Evolutionary conservation across 2,797 vertebrate species (phyloP), one percentile per base, ranked within the genome.

Genomic region (Novumbra hubbsi): DNA sequence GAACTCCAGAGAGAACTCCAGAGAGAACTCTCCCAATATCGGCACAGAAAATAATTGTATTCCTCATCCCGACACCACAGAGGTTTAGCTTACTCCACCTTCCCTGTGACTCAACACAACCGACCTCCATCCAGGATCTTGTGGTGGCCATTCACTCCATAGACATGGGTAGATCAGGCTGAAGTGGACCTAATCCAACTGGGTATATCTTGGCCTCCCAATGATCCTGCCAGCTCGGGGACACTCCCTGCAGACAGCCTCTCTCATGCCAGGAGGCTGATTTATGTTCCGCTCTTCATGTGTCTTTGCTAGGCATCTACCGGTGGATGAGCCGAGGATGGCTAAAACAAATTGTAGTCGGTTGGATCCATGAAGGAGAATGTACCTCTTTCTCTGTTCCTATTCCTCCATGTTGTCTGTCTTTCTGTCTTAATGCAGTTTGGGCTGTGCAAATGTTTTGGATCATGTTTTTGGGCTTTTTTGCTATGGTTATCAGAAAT

Each of bases 381-480:
- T 34, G 63, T n/a, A 24, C 55, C 48, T 28, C 63, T n/a, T 63
- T n/a, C 28, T 5, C 28, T 30, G 15, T 34, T 60, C 19, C 49
- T 74, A 12, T 30, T 30, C 16, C 50, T 74, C 12, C 21, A 15
- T 16, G 27, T 49, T 63, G 67, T 81, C 73, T 78, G 21, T 60
- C 55, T 76, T 68, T 38, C 34, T 38, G 1, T 77, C 50, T 78
- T 65, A 79, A 24, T 74, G 73, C 50, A 55, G 76, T 79, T 76
- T 55, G 38, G 55, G 72, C 75, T 86, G 78, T 79, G 38, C 76
- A 83, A 84, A 86, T 85, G 81, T 88, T 91, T 86, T 83, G 73
- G 76, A 77, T 78, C 63, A 24, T 16, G 74, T 67, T 74, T 83
- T 74, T 79, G 65, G 82, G 82, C 71, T 80, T 84, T 80, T 83